Conservation (phyloP, 2,797 vertebrate genomes). For the Etheostoma perlongum region DNA sequence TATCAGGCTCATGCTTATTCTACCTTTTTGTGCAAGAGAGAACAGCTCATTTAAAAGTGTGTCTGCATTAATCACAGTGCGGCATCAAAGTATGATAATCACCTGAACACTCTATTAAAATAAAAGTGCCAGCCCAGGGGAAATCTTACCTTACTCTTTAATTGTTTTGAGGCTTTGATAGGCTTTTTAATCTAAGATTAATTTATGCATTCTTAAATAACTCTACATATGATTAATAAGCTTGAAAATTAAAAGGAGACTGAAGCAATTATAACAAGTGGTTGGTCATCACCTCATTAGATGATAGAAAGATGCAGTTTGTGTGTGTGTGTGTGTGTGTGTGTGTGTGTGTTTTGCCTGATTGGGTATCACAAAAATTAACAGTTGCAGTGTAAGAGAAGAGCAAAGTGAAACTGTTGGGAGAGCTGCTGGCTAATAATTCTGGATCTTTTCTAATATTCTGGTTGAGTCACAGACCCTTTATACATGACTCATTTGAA, state of each 20-base stretch:
- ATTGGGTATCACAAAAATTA: constrained; percentile 65
- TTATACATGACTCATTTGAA: constrained; percentile 13
- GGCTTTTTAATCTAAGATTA: constrained; percentile 99
- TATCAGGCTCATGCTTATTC: constrained; percentile 89
- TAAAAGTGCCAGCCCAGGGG: constrained; percentile 98
- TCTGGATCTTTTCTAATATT: constrained; percentile 27
- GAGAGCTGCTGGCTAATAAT: constrained; percentile 63
- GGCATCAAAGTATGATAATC: constrained; percentile 98
- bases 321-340: constrained; percentile 61
- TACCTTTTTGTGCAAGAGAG: constrained; percentile 76
- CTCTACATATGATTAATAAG: constrained; percentile 99
- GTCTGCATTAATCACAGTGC: constrained; percentile 99
- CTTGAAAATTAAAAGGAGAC: constrained; percentile 99
- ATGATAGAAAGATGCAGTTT: constrained; percentile 89
- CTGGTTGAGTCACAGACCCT: constrained; percentile 19
- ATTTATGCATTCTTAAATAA: constrained; percentile 99
- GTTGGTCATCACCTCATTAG: constrained; percentile 99
- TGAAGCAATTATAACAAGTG: constrained; percentile 99
- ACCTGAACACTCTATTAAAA: constrained; percentile 99
- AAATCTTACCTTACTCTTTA: constrained; percentile 99
- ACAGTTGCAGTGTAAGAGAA: constrained; percentile 34
- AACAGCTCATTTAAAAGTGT: constrained; percentile 94
- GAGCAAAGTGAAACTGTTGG: constrained; percentile 40
- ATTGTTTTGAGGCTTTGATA: constrained; percentile 99
- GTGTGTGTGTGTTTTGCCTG: constrained; percentile 71